phyloP scores from a whole-genome alignment of 2,797 vertebrate species.

The Rhyacichthys aspro region DNA sequence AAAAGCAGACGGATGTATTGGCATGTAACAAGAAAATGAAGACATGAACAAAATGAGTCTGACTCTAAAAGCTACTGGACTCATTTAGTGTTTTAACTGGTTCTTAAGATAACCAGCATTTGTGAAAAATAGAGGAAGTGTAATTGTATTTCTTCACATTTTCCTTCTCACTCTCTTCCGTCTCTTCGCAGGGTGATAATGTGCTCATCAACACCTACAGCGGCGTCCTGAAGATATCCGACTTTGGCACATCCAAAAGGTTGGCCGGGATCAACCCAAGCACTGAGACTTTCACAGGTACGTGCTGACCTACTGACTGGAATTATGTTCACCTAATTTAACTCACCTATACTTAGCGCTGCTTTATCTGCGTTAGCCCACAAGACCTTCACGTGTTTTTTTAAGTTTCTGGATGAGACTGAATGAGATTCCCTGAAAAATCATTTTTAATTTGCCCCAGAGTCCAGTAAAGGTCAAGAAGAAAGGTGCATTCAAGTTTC shows the following conservation, averaged over 20 bases:
- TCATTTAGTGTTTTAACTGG: too few relatives aligned
- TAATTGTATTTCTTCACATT: neutral
- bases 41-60: too few relatives aligned
- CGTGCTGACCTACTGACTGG: constrained; percentile 12
- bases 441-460: too few relatives aligned
- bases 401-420: too few relatives aligned
- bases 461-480: too few relatives aligned
- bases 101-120: too few relatives aligned
- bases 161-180: constrained; percentile 32
- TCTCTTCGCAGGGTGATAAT: constrained; percentile 89
- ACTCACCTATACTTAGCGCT: neutral
- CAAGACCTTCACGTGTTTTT: neutral
- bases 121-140: too few relatives aligned
- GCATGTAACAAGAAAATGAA: too few relatives aligned
- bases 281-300: constrained; percentile 99
- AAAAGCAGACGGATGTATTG: too few relatives aligned
- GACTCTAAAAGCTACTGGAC: too few relatives aligned
- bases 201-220: constrained; percentile 99
- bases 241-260: constrained; percentile 98
- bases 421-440: too few relatives aligned
- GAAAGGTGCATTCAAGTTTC: too few relatives aligned
- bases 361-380: neutral
- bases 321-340: neutral
- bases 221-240: constrained; percentile 97
- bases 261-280: constrained; percentile 97